Conservation (phyloP, 2,888 invertebrate species). For the Agriotes lineatus region DNA sequence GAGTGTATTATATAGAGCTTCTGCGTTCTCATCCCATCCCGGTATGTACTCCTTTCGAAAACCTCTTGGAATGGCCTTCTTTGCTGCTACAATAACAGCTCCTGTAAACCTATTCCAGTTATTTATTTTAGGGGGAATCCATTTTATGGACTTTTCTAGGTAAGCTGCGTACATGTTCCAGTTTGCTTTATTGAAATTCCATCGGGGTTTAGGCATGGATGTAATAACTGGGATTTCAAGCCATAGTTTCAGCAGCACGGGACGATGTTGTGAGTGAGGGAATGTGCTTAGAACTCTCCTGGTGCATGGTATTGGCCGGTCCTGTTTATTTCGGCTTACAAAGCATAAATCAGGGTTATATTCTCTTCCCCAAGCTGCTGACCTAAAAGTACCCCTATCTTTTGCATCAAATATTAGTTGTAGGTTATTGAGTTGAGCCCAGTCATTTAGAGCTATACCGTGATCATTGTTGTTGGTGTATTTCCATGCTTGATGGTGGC, state of each 20-base stretch:
- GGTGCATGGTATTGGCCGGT: not conserved
- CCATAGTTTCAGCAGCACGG: too few species aligned
- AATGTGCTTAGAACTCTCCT: not conserved
- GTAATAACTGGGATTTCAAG: slow-evolving; percentile 1
- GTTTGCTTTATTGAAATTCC: too few species aligned
- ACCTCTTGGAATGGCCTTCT: slow-evolving; percentile 40
- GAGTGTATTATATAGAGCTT: slow-evolving; percentile 31
- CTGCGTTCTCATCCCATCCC: slow-evolving; percentile 36
- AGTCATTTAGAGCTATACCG: slow-evolving; percentile 7
- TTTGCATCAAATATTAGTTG: slow-evolving; percentile 45
- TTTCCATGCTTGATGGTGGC: slow-evolving; percentile 25
- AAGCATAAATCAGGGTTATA: slow-evolving; percentile 45
- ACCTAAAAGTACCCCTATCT: slow-evolving; percentile 42
- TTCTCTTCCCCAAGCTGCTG: slow-evolving; percentile 41
- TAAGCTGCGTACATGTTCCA: not conserved
- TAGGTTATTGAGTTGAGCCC: slow-evolving; percentile 1
- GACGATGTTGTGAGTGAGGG: too few species aligned
- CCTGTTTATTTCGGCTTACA: slow-evolving; percentile 18
- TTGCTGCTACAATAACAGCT: slow-evolving; percentile 26
- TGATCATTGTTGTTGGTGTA: slow-evolving; percentile 1
- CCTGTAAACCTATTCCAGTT: slow-evolving; percentile 36
- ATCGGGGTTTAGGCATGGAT: slow-evolving; percentile 1
- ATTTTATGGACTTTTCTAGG: slow-evolving; percentile 34
- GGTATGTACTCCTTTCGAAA: slow-evolving; percentile 48
- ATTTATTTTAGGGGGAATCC: slow-evolving; percentile 30